Percentiles rank a stretch among this genome's conserved stretches.
Evolutionary conservation across 1,140 invertebrate species (phyloP).

Genomic region (Lordiphosa clarofinis): DNA sequence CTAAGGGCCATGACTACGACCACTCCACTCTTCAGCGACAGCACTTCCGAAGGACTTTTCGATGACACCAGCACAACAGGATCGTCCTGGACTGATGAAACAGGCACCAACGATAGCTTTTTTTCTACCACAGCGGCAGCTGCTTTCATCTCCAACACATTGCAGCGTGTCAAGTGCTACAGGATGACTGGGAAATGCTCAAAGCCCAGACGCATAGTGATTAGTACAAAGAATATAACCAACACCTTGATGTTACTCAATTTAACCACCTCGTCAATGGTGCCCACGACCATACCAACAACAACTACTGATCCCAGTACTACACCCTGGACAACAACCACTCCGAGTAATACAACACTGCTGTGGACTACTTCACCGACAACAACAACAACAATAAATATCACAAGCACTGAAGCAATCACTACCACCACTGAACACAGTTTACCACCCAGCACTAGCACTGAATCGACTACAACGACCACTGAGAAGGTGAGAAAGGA

Average conservation of each 20-base stretch:
- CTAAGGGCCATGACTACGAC: slow-evolving; percentile 50
- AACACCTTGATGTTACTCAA: slow-evolving; percentile 66
- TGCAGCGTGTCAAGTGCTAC: slow-evolving; percentile 61
- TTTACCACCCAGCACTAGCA: background rate
- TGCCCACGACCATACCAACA: slow-evolving; percentile 31
- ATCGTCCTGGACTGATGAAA: slow-evolving; percentile 22
- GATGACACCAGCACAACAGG: slow-evolving; percentile 38
- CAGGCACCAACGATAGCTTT: slow-evolving; percentile 34
- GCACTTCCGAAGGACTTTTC: slow-evolving; percentile 41
- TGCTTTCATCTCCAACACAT: slow-evolving; percentile 23
- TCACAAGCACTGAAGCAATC: slow-evolving; percentile 6
- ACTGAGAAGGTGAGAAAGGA: slow-evolving; percentile 1
- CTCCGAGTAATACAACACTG: slow-evolving; percentile 12
- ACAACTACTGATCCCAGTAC: slow-evolving; percentile 18
- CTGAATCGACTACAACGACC: background rate
- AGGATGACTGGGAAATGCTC: slow-evolving; percentile 73
- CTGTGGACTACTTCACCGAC: slow-evolving; percentile 14
- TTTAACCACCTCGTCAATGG: slow-evolving; percentile 57
- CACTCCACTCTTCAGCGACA: slow-evolving; percentile 42
- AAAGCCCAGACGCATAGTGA: slow-evolving; percentile 45
- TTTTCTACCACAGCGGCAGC: slow-evolving; percentile 44
- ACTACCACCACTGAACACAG: slow-evolving; percentile 16
- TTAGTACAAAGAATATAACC: slow-evolving; percentile 45
- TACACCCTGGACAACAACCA: slow-evolving; percentile 28
- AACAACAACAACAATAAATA: slow-evolving; percentile 12